Base-by-base conservation (phyloP, 2,888 invertebrate genomes). In the Neoitamus cyanurus region DNA sequence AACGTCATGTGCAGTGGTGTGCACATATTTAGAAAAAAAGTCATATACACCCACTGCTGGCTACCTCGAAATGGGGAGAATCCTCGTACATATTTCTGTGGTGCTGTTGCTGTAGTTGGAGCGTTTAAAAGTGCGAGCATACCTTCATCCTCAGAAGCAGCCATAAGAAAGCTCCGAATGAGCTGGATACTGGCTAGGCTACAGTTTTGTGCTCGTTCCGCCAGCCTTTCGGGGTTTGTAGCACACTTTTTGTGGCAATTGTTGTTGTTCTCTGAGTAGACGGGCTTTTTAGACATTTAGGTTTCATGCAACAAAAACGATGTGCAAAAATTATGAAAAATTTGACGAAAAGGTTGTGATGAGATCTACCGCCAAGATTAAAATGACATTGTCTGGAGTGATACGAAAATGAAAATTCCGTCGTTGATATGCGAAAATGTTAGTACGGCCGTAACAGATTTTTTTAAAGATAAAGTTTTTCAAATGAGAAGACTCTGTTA, bases 1-100 rank as follows among this genome's bases (percentile, higher is more conserved):
- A n/a, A 78, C 58, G 48, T 58, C 48, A 20, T 58, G 34, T 78
- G 78, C 78, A 48, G 58, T 78, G 34, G 78, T 78, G 58, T 78
- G 46, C 42, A 78, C 46, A 77, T 78, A 78, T 48, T 78, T 30
- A 58, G 48, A 78, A 78, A 77, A 46, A 78, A 78, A 28, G 13
- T 25, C 36, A 73, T 36, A 30, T 31, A 70, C 70, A 70, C 31
- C n/a, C 15, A n/a, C 31, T 70, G 58, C 58, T 58, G 7, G 9
- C 58, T 42, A 42, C 20, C 13, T 70, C 30, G 28, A 9, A 70
- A 28, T 30, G n/a, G 6, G 31, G 70, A 70, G 70, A 31, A 70
- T 70, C n/a, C n/a, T n/a, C n/a, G n/a, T n/a, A 70, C 70, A 70
- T 70, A 70, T 70, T 70, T 70, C 70, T 4, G n/a, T 31, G 30